Base-by-base conservation (phyloP, 2,888 invertebrate genomes). In the Junonia oenone region DNA sequence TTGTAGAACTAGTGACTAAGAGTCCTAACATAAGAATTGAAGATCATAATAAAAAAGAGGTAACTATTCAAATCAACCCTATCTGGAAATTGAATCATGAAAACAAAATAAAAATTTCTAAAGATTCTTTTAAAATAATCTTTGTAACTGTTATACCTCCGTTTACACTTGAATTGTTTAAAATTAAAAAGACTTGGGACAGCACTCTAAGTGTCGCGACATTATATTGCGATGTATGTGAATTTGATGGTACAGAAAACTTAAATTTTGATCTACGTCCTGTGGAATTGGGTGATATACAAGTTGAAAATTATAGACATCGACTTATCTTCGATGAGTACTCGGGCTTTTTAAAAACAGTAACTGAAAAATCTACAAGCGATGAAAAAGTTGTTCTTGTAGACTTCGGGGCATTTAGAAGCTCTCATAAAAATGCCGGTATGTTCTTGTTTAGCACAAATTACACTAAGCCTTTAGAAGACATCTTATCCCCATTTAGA, bases 381-480 rank as follows among this genome's bases (percentile, higher is more conserved):
- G 70, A 58, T 8, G 76, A 78, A 63, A 84, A 81, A 63, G 59
- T 60, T 13, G 62, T 88, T 15, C 51, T 71, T 2, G 64, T 97
- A 19, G 94, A 95, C 65, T 97, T 97, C 72, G 94, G 95, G 0
- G 96, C 97, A 0, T 98, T 98, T 75, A 92, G 93, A 51, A 97
- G 97, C 56, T 95, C 96, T 0, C 94, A 95, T 75, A 94, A 95
- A 69, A 95, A 97, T 78, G 97, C 98, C 11, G 99, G 99, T 0
- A 98, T 99, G 11, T 99, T 99, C 79, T 91, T 99, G 14, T 99
- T 99, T 75, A 97, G 98, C 84, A 97, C 96, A 0, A 95, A 96
- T 69, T 92, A 95, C 13, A 91, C 93, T 3, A 97, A 96, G 59
- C 95, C 94, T 26, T 93, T 97, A 70, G 92, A 94, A 65, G 95